Percentiles rank a stretch among this genome's conserved stretches.
phyloP scores from a whole-genome alignment of 2,113 vertebrate species.

The Periophthalmus modestus region DNA sequence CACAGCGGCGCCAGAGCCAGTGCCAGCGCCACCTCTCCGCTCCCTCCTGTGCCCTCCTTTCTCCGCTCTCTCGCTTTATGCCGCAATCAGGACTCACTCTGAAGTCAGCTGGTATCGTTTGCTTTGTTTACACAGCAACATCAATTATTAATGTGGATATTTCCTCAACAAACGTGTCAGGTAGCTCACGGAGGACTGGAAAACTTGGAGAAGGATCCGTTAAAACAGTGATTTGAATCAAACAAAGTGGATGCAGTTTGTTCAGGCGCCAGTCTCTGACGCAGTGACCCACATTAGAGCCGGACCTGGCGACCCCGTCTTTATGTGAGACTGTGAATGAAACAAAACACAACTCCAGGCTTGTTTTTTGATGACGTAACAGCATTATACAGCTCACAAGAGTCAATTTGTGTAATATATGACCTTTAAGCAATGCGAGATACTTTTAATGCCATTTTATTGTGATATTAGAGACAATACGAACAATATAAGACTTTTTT shows the following conservation, averaged over 20 bases:
- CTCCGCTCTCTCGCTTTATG: not conserved
- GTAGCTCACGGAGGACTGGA: not conserved
- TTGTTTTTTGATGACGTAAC: too few relatives aligned
- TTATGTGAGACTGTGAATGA: too few relatives aligned
- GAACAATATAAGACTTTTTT: too few relatives aligned
- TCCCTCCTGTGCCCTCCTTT: not conserved
- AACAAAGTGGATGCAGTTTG: not conserved
- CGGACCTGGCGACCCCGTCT: not conserved
- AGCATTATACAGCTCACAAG: too few relatives aligned
- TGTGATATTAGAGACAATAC: too few relatives aligned
- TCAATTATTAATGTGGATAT: slow-evolving; percentile 6
- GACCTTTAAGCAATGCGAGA: too few relatives aligned
- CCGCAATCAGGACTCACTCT: not conserved
- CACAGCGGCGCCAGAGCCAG: not conserved
- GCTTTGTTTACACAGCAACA: slow-evolving; percentile 10
- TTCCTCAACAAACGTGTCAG: slow-evolving; percentile 9
- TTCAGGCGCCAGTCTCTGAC: not conserved
- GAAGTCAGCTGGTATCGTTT: not conserved
- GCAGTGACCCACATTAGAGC: not conserved
- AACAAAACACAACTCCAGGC: too few relatives aligned
- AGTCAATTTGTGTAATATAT: too few relatives aligned
- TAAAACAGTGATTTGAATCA: not conserved
- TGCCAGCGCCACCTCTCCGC: not conserved
- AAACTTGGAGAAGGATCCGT: not conserved
- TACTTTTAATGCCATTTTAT: too few relatives aligned